Percentiles rank a stretch among this genome's conserved stretches.
phyloP scores from a whole-genome alignment of 1,140 invertebrate species.

The Plectrocnemia conspersa region DNA sequence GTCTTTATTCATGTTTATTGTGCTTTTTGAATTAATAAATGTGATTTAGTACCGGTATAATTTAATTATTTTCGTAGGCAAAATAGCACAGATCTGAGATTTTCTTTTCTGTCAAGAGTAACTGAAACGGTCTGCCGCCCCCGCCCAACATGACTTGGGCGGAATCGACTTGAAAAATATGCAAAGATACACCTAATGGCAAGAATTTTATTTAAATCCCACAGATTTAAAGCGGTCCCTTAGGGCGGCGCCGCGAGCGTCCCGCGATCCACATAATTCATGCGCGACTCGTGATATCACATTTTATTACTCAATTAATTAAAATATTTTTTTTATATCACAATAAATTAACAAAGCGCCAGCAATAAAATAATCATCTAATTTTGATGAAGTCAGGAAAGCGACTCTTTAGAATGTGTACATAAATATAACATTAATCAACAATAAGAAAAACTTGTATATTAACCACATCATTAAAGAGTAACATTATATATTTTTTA shows the following conservation, averaged over 20 bases:
- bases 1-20: no score
- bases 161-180: conserved; percentile 34
- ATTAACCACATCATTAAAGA: no score
- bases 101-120: background rate
- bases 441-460: no score
- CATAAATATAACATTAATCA: no score
- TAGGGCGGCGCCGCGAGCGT: background rate
- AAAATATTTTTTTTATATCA: no score
- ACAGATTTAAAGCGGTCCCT: conserved; percentile 28
- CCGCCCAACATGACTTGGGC: conserved; percentile 32
- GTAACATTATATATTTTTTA: no score
- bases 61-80: background rate
- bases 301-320: background rate
- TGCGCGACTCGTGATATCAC: conserved; percentile 3
- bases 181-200: conserved; percentile 34
- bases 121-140: background rate
- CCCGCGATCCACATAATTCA: conserved; percentile 4
- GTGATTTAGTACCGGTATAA: background rate
- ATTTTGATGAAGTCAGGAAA: no score
- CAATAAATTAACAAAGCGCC: no score
- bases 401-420: no score
- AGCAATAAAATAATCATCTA: no score
- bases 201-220: conserved; percentile 36
- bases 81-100: background rate
- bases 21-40: no score